These are phyloP conservation scores for Lucinisca nassula DNA, from an alignment of 2,888 invertebrate genomes.

Conservation along the genomic window DNA sequence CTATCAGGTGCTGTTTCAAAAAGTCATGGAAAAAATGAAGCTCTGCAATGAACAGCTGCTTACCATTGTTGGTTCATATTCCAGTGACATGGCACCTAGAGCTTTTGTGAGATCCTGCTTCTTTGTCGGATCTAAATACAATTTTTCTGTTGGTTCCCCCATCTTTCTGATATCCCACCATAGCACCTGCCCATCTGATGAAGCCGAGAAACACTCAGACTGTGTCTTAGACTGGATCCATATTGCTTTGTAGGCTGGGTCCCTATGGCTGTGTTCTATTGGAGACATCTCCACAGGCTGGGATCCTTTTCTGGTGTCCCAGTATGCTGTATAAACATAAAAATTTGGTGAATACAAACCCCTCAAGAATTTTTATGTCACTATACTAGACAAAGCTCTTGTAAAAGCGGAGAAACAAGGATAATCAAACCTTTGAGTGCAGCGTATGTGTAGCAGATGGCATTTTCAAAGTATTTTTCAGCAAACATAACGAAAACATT, in stretches of 20 bases:
- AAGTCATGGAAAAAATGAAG: too few relatives aligned
- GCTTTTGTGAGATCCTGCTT: constrained; percentile 91
- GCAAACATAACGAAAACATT: too few relatives aligned
- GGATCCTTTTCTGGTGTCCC: constrained; percentile 92
- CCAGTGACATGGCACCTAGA: constrained; percentile 93
- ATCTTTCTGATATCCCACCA: constrained; percentile 95
- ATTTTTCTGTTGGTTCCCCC: constrained; percentile 92
- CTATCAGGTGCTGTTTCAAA: too few relatives aligned
- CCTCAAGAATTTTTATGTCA: too few relatives aligned
- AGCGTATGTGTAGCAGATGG: too few relatives aligned
- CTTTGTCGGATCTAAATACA: constrained; percentile 92
- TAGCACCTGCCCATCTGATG: constrained; percentile 95
- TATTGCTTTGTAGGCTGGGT: constrained; percentile 95
- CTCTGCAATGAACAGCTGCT: too few relatives aligned
- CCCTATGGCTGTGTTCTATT: constrained; percentile 95
- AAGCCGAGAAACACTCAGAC: constrained; percentile 97
- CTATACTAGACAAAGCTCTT: too few relatives aligned
- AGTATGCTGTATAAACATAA: constrained; percentile 87
- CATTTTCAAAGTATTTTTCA: too few relatives aligned
- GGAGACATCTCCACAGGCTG: constrained; percentile 94
- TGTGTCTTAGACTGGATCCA: constrained; percentile 98
- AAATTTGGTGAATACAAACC: too few relatives aligned
- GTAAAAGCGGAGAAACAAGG: too few relatives aligned
- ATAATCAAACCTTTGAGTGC: too few relatives aligned
- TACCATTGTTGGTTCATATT: constrained; percentile 94